Conservation (phyloP, 2,113 vertebrate genomes). For the Hoplias malabaricus region DNA sequence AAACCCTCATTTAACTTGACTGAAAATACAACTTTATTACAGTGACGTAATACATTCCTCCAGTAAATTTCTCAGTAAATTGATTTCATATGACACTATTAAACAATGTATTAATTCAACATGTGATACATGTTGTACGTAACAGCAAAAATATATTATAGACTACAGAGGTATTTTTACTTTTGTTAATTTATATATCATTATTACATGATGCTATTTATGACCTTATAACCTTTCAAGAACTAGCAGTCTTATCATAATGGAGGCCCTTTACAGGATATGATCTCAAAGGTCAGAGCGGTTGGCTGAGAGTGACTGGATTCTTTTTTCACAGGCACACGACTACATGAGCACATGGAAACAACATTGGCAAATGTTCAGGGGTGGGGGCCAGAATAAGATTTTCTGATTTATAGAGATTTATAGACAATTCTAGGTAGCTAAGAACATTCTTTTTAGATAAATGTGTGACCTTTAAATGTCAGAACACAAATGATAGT, state of each 20-base stretch:
- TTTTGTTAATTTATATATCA: background rate
- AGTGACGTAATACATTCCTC: background rate
- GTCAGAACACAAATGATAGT: conserved; percentile 19
- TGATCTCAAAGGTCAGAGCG: conserved; percentile 63
- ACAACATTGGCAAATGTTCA: background rate
- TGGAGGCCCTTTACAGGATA: conserved; percentile 31
- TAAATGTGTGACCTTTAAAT: background rate
- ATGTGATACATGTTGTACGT: too few species aligned
- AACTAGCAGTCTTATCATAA: conserved; percentile 24
- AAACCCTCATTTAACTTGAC: background rate
- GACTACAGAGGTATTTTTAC: background rate
- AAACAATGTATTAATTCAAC: too few species aligned
- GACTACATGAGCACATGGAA: background rate
- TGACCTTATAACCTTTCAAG: conserved; percentile 40
- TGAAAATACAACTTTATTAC: background rate
- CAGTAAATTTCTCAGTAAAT: background rate
- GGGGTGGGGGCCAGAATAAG: background rate
- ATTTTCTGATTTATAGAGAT: conserved; percentile 21
- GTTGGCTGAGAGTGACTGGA: conserved; percentile 38
- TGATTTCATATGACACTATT: too few species aligned
- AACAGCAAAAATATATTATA: too few species aligned
- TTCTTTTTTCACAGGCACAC: conserved; percentile 5
- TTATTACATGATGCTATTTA: too few species aligned
- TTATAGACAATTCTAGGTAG: conserved; percentile 13
- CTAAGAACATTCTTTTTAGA: background rate